Evolutionary conservation across 2,797 vertebrate species (phyloP).

Genomic region (Onychomys leucogaster): DNA sequence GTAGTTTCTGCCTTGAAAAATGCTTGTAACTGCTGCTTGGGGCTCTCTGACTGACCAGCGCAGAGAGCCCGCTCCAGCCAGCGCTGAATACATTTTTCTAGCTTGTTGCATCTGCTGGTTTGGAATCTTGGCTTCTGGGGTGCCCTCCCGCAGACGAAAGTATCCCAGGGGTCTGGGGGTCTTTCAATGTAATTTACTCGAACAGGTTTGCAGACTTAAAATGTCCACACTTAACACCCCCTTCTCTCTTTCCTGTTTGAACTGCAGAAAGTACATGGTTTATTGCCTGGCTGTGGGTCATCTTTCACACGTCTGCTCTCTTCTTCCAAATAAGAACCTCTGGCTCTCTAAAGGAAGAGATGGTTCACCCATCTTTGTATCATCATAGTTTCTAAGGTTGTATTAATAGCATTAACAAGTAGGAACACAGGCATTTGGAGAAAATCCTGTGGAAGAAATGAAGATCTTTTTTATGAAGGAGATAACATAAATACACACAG

Average conservation of each 20-base stretch:
- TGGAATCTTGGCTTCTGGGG: too few relatives aligned
- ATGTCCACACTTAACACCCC: neutral
- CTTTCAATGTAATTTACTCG: neutral
- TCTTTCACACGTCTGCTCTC: neutral
- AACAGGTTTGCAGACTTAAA: neutral
- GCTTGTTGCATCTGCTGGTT: too few relatives aligned
- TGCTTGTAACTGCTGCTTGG: too few relatives aligned
- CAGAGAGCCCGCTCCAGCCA: too few relatives aligned
- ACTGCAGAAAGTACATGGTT: neutral
- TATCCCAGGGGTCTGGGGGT: too few relatives aligned
- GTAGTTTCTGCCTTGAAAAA: too few relatives aligned
- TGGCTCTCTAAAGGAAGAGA: neutral
- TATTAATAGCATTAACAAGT: neutral
- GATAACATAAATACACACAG: neutral
- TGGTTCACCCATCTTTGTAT: neutral
- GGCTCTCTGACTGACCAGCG: too few relatives aligned
- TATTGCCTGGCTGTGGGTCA: neutral
- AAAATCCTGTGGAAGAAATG: neutral
- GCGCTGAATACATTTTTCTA: too few relatives aligned
- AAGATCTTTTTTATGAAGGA: neutral
- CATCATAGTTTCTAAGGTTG: neutral
- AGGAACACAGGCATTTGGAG: neutral
- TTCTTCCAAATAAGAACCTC: constrained; percentile 24
- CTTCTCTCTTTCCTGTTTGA: neutral
- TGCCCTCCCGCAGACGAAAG: too few relatives aligned